Evolutionary conservation across 1,140 invertebrate species (phyloP).

Genomic region (Drusus annulatus): DNA sequence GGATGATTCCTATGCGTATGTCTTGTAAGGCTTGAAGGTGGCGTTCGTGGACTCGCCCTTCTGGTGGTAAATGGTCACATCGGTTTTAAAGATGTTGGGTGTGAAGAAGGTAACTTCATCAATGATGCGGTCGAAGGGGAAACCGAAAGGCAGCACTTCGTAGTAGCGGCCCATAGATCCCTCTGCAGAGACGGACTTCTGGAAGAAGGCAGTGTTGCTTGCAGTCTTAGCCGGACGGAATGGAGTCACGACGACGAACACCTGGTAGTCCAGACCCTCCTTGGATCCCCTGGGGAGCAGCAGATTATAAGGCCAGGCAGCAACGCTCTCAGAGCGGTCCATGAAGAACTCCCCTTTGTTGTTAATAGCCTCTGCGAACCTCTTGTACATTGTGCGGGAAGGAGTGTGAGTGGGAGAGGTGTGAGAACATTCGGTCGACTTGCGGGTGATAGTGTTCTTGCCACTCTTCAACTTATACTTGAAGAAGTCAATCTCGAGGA

Average conservation of each 20-base stretch:
- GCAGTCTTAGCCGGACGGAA: slow-evolving; percentile 57
- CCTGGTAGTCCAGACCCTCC: slow-evolving; percentile 72
- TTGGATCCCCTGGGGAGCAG: slow-evolving; percentile 74
- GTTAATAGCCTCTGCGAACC: slow-evolving; percentile 67
- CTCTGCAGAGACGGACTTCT: slow-evolving; percentile 67
- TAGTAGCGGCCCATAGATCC: slow-evolving; percentile 62
- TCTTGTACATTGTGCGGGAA: slow-evolving; percentile 67
- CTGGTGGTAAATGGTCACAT: slow-evolving; percentile 75
- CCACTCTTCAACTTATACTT: slow-evolving; percentile 75
- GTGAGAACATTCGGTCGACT: slow-evolving; percentile 67
- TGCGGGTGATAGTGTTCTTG: slow-evolving; percentile 74
- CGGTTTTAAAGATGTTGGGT: slow-evolving; percentile 77
- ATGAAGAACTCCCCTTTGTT: slow-evolving; percentile 67
- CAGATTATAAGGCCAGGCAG: slow-evolving; percentile 75
- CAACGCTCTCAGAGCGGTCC: slow-evolving; percentile 69
- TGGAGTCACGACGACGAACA: slow-evolving; percentile 74
- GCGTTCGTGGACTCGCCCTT: slow-evolving; percentile 69
- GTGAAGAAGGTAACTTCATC: slow-evolving; percentile 73
- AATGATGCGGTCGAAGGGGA: slow-evolving; percentile 80
- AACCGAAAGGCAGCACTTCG: slow-evolving; percentile 76
- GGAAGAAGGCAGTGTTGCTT: slow-evolving; percentile 75
- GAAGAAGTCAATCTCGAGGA: slow-evolving; percentile 80
- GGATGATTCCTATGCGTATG: too few relatives aligned
- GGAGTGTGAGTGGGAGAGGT: slow-evolving; percentile 71
- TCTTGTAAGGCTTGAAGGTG: too few relatives aligned